Percentiles rank a stretch among this genome's conserved stretches.
phyloP scores from a whole-genome alignment of 2,797 vertebrate species.

The Crax fasciolata region DNA sequence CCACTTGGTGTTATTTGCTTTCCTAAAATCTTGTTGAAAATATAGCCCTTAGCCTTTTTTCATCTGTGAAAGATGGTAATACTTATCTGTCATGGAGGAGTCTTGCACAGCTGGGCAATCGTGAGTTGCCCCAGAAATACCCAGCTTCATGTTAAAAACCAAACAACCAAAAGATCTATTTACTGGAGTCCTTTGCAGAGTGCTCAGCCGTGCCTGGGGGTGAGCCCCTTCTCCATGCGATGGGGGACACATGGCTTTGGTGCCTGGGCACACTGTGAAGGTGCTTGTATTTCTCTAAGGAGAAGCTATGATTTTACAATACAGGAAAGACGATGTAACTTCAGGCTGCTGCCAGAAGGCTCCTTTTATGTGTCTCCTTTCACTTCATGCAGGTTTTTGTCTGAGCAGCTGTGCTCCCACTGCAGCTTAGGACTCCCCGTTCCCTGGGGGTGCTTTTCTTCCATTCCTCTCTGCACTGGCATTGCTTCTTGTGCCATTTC shows the following conservation, averaged over 20 bases:
- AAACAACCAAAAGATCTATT: neutral
- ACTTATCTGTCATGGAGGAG: neutral
- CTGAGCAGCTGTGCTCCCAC: neutral
- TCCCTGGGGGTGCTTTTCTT: neutral
- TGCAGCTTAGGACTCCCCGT: neutral
- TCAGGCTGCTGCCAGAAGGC: neutral
- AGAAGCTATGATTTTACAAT: neutral
- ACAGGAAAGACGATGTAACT: neutral
- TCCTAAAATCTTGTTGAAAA: neutral
- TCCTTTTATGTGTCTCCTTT: neutral
- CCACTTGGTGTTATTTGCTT: neutral
- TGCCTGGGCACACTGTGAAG: neutral
- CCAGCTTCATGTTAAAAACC: neutral
- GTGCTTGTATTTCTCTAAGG: neutral
- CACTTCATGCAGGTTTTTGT: rapidly evolving
- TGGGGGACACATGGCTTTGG: neutral
- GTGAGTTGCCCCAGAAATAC: neutral
- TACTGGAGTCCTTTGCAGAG: neutral
- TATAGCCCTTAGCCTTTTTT: neutral
- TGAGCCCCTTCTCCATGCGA: neutral
- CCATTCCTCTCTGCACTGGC: neutral
- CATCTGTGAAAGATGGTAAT: neutral
- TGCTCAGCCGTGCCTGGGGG: rapidly evolving
- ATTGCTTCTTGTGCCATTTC: neutral
- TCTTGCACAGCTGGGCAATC: neutral